These are phyloP conservation scores for Poecile atricapillus DNA, from an alignment of 2,113 vertebrate species.

Conservation along the genomic window DNA sequence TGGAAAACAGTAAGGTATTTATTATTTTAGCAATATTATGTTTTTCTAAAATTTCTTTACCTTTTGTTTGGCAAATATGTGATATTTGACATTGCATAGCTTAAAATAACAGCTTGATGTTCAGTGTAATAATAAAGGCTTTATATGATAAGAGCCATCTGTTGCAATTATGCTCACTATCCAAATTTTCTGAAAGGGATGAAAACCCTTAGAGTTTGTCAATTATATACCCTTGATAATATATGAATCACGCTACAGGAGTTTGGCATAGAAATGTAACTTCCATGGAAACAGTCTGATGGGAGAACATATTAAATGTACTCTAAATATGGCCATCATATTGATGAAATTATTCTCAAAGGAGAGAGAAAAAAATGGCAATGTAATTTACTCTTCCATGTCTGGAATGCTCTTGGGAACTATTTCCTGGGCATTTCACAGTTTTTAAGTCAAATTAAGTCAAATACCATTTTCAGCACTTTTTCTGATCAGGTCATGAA, in stretches of 20 bases:
- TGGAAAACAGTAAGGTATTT: background rate
- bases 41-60: constrained; percentile 1
- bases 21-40: background rate
- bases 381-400: background rate
- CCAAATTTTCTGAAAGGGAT: constrained; percentile 2
- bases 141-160: background rate
- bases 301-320: constrained; percentile 3
- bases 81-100: background rate
- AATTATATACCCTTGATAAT: background rate
- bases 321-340: background rate
- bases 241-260: constrained; percentile 23
- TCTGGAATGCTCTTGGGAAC: background rate
- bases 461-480: background rate
- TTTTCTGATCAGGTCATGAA: constrained; percentile 16
- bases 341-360: background rate
- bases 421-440: background rate
- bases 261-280: background rate
- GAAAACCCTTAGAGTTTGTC: background rate
- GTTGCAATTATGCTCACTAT: background rate
- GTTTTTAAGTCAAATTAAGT: background rate
- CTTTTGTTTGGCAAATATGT: background rate
- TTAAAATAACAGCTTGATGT: background rate
- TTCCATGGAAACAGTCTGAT: background rate
- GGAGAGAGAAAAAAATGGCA: background rate
- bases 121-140: background rate